A percentile compares a stretch with the other conserved stretches of the same genome.
Evolutionary conservation across 2,113 vertebrate genomes (phyloP).

Genomic region (Rhabdomys dilectus): DNA sequence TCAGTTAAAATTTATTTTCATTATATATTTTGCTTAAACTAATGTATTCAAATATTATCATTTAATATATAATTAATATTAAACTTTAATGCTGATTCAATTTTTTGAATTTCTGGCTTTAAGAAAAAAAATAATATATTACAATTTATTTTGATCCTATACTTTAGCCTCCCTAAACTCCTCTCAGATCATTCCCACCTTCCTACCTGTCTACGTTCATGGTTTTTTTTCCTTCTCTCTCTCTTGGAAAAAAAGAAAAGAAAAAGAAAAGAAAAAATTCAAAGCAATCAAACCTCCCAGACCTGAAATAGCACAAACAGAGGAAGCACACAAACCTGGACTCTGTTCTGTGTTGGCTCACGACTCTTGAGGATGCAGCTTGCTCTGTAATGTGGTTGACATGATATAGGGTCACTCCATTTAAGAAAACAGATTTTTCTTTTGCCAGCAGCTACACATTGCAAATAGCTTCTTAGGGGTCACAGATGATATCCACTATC

Average conservation of each 20-base stretch:
- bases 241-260: too few relatives aligned
- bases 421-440: background rate
- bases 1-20: background rate
- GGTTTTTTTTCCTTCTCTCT: too few relatives aligned
- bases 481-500: too few relatives aligned
- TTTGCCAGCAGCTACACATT: too few relatives aligned
- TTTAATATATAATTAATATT: background rate
- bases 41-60: background rate
- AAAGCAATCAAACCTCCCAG: background rate
- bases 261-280: too few relatives aligned
- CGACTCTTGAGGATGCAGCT: too few relatives aligned
- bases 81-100: background rate
- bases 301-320: background rate
- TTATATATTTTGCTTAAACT: background rate
- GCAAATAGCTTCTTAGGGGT: background rate
- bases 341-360: background rate
- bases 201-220: background rate
- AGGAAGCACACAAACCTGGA: background rate
- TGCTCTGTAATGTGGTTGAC: too few relatives aligned
- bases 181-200: background rate
- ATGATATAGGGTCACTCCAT: background rate
- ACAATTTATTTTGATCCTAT: background rate
- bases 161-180: background rate
- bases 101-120: background rate
- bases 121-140: background rate